These are phyloP conservation scores for Ceratina calcarata DNA, from an alignment of 1,140 invertebrate species.

Conservation along the genomic window DNA sequence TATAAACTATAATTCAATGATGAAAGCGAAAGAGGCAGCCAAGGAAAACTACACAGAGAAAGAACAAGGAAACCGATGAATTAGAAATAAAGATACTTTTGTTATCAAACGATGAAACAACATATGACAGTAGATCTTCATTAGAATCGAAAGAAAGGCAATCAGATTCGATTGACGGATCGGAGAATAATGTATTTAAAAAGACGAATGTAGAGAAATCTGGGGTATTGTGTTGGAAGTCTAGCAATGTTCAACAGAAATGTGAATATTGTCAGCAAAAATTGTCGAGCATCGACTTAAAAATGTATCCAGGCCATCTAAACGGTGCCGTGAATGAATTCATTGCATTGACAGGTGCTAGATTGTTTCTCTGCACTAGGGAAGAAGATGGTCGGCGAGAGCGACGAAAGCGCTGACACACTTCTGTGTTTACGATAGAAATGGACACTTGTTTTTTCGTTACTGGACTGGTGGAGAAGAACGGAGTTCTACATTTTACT, in stretches of 20 bases:
- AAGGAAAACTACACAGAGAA: slow-evolving; percentile 24
- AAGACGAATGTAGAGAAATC: slow-evolving; percentile 9
- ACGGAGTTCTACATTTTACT: slow-evolving; percentile 88
- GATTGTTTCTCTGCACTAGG: slow-evolving; percentile 86
- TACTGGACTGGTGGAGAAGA: slow-evolving; percentile 88
- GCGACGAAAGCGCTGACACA: slow-evolving; percentile 84
- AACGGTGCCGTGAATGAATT: slow-evolving; percentile 88
- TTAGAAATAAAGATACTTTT: slow-evolving; percentile 17
- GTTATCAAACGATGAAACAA: not conserved
- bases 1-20: too few species aligned
- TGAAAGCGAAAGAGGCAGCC: not conserved
- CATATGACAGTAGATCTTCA: not conserved
- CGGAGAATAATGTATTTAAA: slow-evolving; percentile 20
- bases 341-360: slow-evolving; percentile 88
- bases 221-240: not conserved
- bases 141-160: not conserved
- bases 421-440: slow-evolving; percentile 88
- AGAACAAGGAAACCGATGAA: slow-evolving; percentile 2
- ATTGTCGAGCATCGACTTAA: slow-evolving; percentile 83
- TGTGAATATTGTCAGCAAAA: slow-evolving; percentile 85
- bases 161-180: slow-evolving; percentile 1
- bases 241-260: slow-evolving; percentile 51
- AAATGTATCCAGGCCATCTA: slow-evolving; percentile 87
- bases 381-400: slow-evolving; percentile 81
- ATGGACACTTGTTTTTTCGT: slow-evolving; percentile 90